These are phyloP conservation scores for Ptychodera flava DNA, from an alignment of 35 echinoderm and acorn worm species.

Conservation along the genomic window DNA sequence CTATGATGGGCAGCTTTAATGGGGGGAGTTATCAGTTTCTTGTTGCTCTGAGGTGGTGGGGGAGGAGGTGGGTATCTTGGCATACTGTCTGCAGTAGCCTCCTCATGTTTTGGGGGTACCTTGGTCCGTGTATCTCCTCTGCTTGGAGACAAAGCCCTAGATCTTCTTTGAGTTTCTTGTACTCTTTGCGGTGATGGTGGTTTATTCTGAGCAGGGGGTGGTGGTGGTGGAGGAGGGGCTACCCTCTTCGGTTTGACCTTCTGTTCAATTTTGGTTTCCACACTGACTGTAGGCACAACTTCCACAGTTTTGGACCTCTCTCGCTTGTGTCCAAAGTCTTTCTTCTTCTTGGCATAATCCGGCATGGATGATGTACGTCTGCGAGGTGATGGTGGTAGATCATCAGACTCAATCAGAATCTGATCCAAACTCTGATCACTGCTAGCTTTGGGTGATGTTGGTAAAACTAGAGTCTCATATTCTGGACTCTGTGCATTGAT, in stretches of 20 bases:
- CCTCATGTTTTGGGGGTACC: neutral
- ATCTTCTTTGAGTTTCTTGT: neutral
- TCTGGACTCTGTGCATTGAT: neutral
- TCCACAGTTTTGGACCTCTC: neutral
- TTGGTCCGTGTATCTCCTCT: neutral
- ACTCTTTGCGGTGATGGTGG: neutral
- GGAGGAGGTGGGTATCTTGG: constrained; percentile 4
- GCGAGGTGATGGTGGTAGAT: neutral
- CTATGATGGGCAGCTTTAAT: neutral
- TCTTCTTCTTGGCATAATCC: neutral
- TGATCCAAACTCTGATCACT: neutral
- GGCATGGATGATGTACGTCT: neutral
- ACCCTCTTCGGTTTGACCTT: neutral
- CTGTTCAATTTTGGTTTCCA: neutral
- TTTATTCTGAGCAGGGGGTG: neutral
- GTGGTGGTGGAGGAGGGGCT: constrained; percentile 14
- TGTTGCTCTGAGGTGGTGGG: neutral
- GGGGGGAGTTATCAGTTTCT: neutral
- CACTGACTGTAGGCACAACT: neutral
- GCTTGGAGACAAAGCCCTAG: neutral
- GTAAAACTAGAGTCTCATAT: neutral
- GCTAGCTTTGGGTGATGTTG: neutral
- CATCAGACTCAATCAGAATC: neutral
- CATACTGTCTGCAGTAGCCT: neutral
- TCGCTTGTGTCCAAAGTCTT: neutral